Evolutionary conservation across 2,113 vertebrate species (phyloP), one percentile per base, ranked within the genome.

Genomic region (Eublepharis macularius): DNA sequence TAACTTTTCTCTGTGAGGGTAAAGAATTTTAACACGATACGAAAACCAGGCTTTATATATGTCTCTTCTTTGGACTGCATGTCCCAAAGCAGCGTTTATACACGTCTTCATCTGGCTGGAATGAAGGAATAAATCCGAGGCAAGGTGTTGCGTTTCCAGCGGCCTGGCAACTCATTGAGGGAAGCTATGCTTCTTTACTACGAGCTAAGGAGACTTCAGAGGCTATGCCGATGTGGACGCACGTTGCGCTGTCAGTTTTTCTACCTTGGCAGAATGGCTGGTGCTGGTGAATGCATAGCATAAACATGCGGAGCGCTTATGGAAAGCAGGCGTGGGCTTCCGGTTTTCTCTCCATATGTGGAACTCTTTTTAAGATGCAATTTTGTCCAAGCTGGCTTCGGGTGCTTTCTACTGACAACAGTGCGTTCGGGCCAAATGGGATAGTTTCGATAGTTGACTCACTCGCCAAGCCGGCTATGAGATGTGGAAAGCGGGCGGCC

Each of bases 121-220:
- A 47, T 45, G 43, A 43, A 72, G 83, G 11, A 6, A 2, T 12
- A 36, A 77, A 26, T 66, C 24, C 36, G 60, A 66, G 32, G 45
- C 43, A 75, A 74, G 16, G 32, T 75, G 17, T 10, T 63, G 45
- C 65, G n/a, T 14, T 49, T 70, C 6, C 6, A 41, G 75, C 65
- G 87, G 69, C 47, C 85, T 0, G 0, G 17, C 68, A 43, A 70
- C 65, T 82, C 75, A 17, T 54, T 54, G 14, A 21, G 54, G 85
- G 73, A 65, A 84, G 80, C 47, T 43, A 72, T 6, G 2, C 14
- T 24, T 36, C 0, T 0, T 0, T 4, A 49, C n/a, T 63, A 0
- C n/a, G 1, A 11, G 24, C 43, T 32, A 34, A 29, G 9, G 77
- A 13, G 45, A 3, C 49, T 36, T n/a, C 43, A 63, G 68, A 39